Percentiles rank a stretch among this genome's conserved stretches.
Conservation (phyloP, 2,113 vertebrate genomes). For the Drymodes brunneopygia region DNA sequence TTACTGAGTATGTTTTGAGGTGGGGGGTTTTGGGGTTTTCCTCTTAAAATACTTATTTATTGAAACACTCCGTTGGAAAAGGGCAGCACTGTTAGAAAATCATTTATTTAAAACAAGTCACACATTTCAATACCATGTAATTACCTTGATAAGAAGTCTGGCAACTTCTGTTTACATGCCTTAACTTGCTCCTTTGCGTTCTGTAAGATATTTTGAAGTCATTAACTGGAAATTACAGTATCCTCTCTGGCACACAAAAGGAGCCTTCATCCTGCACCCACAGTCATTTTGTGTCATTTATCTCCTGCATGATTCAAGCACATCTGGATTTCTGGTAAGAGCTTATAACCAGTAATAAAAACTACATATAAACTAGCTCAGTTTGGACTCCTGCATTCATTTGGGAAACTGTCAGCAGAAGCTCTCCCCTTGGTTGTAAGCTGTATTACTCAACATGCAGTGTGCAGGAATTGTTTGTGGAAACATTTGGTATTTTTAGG, state of each 20-base stretch:
- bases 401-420: background rate
- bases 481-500: constrained; percentile 47
- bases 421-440: background rate
- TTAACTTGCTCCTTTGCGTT: background rate
- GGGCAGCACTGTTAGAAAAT: background rate
- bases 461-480: constrained; percentile 15
- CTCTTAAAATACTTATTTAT: background rate
- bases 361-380: background rate
- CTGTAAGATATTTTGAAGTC: background rate
- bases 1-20: background rate
- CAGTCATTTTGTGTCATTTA: background rate
- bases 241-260: background rate
- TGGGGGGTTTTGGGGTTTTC: background rate
- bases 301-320: background rate
- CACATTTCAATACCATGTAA: background rate
- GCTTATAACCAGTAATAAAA: background rate
- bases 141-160: background rate
- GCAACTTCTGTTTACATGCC: background rate
- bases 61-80: background rate
- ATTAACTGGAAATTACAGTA: background rate
- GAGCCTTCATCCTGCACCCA: background rate
- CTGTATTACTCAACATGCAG: background rate
- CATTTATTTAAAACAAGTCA: background rate
- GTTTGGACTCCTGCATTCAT: background rate
- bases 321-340: constrained; percentile 35